A percentile compares a stretch with the other conserved stretches of the same genome.
phyloP scores from a whole-genome alignment of 2,797 vertebrate species.

The Cyprinodon diabolis region DNA sequence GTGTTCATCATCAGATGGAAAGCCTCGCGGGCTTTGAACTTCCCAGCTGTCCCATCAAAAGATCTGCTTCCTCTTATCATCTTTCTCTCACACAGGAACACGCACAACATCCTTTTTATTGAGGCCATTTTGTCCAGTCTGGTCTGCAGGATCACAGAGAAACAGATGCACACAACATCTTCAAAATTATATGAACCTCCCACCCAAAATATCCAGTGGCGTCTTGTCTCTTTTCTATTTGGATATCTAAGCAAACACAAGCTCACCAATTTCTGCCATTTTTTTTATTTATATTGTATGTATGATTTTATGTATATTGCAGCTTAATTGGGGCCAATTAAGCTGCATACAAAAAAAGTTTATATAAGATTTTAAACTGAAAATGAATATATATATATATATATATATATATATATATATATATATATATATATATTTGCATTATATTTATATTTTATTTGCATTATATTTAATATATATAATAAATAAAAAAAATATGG shows the following conservation, averaged over 20 bases:
- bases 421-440: background rate
- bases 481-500: too few relatives aligned
- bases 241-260: too few relatives aligned
- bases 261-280: too few relatives aligned
- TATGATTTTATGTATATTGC: too few relatives aligned
- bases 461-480: too few relatives aligned
- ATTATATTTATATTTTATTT: background rate
- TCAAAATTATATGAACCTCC: slow-evolving; percentile 9
- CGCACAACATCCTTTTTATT: slow-evolving; percentile 18
- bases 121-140: slow-evolving; percentile 34
- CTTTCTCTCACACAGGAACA: slow-evolving; percentile 23
- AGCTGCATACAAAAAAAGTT: too few relatives aligned
- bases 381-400: background rate
- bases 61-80: slow-evolving; percentile 61
- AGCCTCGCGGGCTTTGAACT: slow-evolving; percentile 72
- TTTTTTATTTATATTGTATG: too few relatives aligned
- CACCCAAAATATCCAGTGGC: background rate
- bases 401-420: slow-evolving; percentile 2
- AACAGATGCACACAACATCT: slow-evolving; percentile 10
- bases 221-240: background rate
- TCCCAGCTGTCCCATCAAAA: slow-evolving; percentile 80
- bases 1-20: slow-evolving; percentile 56
- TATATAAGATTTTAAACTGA: too few relatives aligned
- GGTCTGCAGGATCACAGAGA: slow-evolving; percentile 6
- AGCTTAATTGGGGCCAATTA: too few relatives aligned